Base-by-base conservation (phyloP, 2,113 vertebrate genomes). In the Nothobranchius kuhntae region DNA sequence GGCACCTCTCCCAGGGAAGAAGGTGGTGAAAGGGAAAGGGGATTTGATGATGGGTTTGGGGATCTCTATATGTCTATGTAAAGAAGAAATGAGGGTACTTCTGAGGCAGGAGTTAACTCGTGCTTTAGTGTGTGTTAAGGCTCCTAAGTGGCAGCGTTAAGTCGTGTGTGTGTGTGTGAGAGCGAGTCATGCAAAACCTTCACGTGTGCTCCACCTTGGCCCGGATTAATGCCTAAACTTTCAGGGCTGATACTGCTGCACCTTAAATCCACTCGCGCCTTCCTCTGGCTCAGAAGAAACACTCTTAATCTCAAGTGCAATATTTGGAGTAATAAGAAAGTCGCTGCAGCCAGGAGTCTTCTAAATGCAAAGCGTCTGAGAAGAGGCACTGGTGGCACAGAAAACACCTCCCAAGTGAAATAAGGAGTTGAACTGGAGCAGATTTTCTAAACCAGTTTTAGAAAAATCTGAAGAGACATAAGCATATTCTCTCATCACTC, bases 201-300 rank as follows among this genome's bases (percentile, higher is more conserved):
- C 58, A 77, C 6, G 69, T 63, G 57, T 58, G 73, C 59, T 65
- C 68, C 55, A 64, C 73, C 63, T 60, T 0, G 38, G 12, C 47
- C 36, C 53, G 82, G 84, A 85, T 85, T 85, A 83, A 80, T 75
- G 52, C 81, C 74, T 65, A 24, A 76, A 81, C 68, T 70, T 17
- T 42, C 65, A 64, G 77, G 69, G 77, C 71, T 80, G 78, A 81
- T 77, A 30, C 66, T n/a, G 3, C 63, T 3, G 56, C 68, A 50
- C 68, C 68, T 42, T 65, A 77, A 68, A 78, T 83, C 87, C 75
- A 71, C 56, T 9, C 8, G 15, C 70, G 72, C 73, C 74, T 75
- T 48, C 48, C 57, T 75, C 77, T 64, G 73, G 77, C 57, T 79
- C 75, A 59, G 77, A 74, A 61, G 51, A 79, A 62, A 42, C 52